Evolutionary conservation across 2,113 vertebrate species (phyloP).

Genomic region (Proterorhinus semilunaris): DNA sequence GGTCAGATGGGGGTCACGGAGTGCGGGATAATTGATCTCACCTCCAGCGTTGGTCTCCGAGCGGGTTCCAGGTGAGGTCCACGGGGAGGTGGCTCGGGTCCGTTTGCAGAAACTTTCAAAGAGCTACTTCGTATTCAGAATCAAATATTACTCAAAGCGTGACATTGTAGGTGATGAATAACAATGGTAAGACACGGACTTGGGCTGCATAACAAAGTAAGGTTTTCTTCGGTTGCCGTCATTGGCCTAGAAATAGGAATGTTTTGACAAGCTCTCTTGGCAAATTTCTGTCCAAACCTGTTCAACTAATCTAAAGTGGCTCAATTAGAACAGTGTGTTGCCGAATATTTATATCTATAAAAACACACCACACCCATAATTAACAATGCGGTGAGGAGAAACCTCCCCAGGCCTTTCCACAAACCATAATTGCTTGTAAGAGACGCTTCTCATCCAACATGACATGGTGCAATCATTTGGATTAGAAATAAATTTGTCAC

Average conservation of each 20-base stretch:
- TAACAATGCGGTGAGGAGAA: not conserved
- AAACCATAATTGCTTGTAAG: not conserved
- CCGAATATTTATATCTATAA: not conserved
- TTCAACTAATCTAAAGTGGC: not conserved
- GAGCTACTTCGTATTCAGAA: not conserved
- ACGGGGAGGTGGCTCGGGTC: conserved; percentile 85
- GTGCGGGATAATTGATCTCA: conserved; percentile 60
- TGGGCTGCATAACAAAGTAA: not conserved
- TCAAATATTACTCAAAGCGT: not conserved
- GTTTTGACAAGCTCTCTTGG: not conserved
- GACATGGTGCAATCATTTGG: not conserved
- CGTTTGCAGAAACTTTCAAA: conserved; percentile 43
- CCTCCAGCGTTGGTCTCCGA: conserved; percentile 90
- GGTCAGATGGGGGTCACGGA: not conserved
- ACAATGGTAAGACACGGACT: not conserved
- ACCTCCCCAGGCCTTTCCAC: not conserved
- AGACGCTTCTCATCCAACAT: not conserved
- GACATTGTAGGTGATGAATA: not conserved
- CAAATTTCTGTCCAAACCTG: not conserved
- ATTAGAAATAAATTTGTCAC: not conserved
- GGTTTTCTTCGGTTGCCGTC: no score
- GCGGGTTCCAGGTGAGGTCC: conserved; percentile 88
- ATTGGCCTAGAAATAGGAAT: no score
- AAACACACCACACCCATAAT: conserved; percentile 6
- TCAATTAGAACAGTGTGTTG: not conserved